Base-by-base conservation (phyloP, 2,888 invertebrate species). In the Rhingia rostrata region DNA sequence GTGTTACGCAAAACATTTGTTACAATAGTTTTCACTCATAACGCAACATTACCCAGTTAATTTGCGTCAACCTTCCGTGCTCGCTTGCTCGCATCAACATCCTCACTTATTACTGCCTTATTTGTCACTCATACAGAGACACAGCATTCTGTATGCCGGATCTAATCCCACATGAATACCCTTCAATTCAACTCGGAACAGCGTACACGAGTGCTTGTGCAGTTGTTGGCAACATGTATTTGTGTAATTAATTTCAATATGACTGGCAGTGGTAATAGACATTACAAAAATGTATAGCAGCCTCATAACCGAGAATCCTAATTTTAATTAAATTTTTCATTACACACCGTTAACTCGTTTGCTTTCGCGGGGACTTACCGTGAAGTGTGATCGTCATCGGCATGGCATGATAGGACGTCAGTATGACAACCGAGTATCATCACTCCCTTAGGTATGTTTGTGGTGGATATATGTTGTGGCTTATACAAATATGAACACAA, bases 311-410 rank as follows among this genome's bases (percentile, higher is more conserved):
- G 80, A 66, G 84, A 53, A 84, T 84, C 75, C 84, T 84, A 84
- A 84, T 84, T 84, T 84, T 84, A 84, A 84, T 84, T 84, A 84
- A 84, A 84, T 84, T 84, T 84, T 84, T 84, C 80, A 84, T 84
- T 84, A 84, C 84, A 84, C 84, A 75, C 84, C 75, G 84, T 84
- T 84, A 84, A 80, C 80, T 80, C 80, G 80, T 84, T 84, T 56
- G 49, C 22, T 69, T 33, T n/a, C 32, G 9, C 22, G 4, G 39
- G 67, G 69, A 2, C 64, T 61, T 35, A 56, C 30, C 47, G 4
- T 47, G 4, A 22, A 22, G 7, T 6, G 6, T 45, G 10, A 39
- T 45, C 22, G 51, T n/a, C 37, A 6, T 7, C 63, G 6, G 33
- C 45, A 47, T 37, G 35, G 30, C 3, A 51, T n/a, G 10, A n/a